phyloP scores from a whole-genome alignment of 2,797 vertebrate genomes.

The Brotogeris chrysoptera region DNA sequence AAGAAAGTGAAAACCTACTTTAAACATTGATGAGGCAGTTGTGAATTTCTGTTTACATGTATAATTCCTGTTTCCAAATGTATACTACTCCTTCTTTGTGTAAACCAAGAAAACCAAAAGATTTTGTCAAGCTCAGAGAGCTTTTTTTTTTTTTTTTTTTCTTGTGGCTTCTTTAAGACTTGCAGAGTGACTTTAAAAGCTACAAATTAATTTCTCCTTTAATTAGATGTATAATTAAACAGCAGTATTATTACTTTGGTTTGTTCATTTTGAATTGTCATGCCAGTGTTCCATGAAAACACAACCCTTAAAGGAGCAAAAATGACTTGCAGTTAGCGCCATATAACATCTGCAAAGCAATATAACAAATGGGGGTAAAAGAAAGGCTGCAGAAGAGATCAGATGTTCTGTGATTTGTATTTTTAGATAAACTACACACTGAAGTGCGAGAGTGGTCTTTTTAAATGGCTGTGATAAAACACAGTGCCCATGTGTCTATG shows the following conservation, averaged over 20 bases:
- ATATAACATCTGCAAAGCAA: neutral
- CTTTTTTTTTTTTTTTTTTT: neutral
- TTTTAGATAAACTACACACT: neutral
- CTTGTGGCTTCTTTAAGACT: neutral
- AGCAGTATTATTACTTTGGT: constrained; percentile 3
- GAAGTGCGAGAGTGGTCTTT: neutral
- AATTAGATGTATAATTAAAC: constrained; percentile 19
- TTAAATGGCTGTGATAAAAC: neutral
- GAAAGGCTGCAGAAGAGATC: neutral
- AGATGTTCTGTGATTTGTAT: neutral
- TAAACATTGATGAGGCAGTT: neutral
- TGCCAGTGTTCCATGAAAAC: neutral
- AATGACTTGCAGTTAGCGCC: neutral
- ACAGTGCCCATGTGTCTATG: fast-evolving
- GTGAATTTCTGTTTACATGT: neutral
- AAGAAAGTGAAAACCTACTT: neutral
- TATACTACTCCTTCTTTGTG: neutral
- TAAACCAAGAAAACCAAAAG: neutral
- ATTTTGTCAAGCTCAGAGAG: neutral
- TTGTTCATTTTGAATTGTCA: neutral
- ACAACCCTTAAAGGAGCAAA: neutral
- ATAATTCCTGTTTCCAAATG: neutral
- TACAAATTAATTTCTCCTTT: neutral
- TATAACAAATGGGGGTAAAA: neutral
- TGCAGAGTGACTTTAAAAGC: neutral